Evolutionary conservation across 2,888 invertebrate species (phyloP), one percentile per base, ranked within the genome.

Genomic region (Masnerella sp.): DNA sequence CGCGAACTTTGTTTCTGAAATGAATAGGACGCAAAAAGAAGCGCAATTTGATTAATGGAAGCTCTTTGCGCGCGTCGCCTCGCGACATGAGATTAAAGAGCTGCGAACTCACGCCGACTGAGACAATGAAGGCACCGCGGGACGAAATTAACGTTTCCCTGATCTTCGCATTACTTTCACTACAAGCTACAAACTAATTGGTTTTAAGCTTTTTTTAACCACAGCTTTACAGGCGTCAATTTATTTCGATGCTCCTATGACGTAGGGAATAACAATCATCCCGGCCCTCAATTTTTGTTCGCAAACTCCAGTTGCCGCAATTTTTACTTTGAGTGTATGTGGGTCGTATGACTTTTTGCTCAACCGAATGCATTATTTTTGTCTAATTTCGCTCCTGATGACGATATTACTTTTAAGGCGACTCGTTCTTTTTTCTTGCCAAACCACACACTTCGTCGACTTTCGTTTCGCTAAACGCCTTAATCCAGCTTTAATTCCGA

Each of bases 121-220:
- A 36, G 42, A 74, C 54, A 62, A 56, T 20, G 38, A 30, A 51
- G 56, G 61, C 40, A 74, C 43, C 62, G 34, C 5, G 28, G 38
- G 32, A 32, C 59, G 32, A 68, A 64, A 43, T 58, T 58, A 45
- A 42, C 42, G 36, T 56, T 43, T 22, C 61, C 42, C 22, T 45
- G 52, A 74, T 59, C 69, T 69, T 64, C 69, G 70, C 65, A 74
- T 78, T 58, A 76, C 18, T 78, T 49, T 78, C 64, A 81, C 76
- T 77, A 77, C 79, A 77, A 80, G 75, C 79, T 76, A 80, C 72
- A 75, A 62, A 77, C 80, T 80, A 80, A 80, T 77, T 74, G 78
- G 79, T 79, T 75, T 78, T 75, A 76, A 78, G 81, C 80, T 80
- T 80, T 77, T 77, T 80, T 81, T 79, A 59, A 78, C 78, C 70